phyloP scores from a whole-genome alignment of 2,113 vertebrate species.

The Rhegmatorhina hoffmannsi region DNA sequence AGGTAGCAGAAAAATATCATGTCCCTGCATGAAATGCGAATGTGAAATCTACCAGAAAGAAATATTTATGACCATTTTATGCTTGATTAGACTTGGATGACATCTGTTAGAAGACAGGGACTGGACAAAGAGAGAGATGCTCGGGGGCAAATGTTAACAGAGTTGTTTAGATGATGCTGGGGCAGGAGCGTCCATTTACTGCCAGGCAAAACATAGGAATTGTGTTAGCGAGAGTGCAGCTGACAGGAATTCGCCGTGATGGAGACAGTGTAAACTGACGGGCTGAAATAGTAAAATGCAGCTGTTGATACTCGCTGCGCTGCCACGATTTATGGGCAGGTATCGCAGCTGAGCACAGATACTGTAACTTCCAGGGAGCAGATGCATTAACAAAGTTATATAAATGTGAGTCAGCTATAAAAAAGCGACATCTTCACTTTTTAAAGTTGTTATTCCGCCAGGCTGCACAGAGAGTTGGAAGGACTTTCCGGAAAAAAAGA shows the following conservation, averaged over 20 bases:
- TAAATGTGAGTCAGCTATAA: conserved; percentile 47
- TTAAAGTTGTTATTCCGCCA: conserved; percentile 33
- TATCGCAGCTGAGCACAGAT: background rate
- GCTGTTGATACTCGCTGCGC: conserved; percentile 57
- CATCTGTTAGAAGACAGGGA: conserved; percentile 91
- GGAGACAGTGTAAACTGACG: conserved; percentile 59
- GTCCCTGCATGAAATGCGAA: conserved; percentile 94
- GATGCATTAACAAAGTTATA: conserved; percentile 62
- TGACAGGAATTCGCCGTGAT: conserved; percentile 74
- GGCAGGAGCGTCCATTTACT: conserved; percentile 81
- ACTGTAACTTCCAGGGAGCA: conserved; percentile 52
- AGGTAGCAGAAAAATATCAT: conserved; percentile 90
- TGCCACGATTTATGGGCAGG: conserved; percentile 61
- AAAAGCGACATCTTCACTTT: conserved; percentile 45
- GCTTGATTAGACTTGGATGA: conserved; percentile 98
- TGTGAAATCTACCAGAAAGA: conserved; percentile 99
- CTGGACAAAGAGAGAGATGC: conserved; percentile 90
- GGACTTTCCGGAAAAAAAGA: background rate
- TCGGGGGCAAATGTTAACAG: conserved; percentile 90
- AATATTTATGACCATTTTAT: conserved; percentile 99
- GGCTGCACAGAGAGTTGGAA: background rate
- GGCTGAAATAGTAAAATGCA: conserved; percentile 43
- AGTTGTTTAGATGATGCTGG: conserved; percentile 85
- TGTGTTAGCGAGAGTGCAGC: conserved; percentile 76
- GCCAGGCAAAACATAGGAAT: conserved; percentile 80